A percentile compares a stretch with the other conserved stretches of the same genome.
Conservation (phyloP, 2,113 vertebrate species). For the Limanda limanda region DNA sequence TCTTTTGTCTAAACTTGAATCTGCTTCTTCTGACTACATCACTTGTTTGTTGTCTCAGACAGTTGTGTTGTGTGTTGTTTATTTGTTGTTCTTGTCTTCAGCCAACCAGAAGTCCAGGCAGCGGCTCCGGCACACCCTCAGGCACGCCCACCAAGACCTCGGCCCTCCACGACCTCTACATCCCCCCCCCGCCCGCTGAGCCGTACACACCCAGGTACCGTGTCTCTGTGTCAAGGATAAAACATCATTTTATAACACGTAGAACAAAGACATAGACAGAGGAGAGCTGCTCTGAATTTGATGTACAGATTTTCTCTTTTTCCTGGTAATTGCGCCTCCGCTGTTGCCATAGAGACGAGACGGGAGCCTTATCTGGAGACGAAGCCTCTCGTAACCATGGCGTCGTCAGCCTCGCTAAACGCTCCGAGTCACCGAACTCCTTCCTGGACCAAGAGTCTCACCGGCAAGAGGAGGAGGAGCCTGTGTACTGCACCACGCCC, state of each 20-base stretch:
- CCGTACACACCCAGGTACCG: conserved; percentile 94
- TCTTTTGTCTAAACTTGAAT: too few species aligned
- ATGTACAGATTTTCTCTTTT: conserved; percentile 1
- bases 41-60: too few species aligned
- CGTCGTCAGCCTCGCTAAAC: conserved; percentile 88
- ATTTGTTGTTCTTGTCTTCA: conserved; percentile 59
- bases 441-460: conserved; percentile 97
- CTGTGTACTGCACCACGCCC: conserved; percentile 95
- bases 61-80: neutral
- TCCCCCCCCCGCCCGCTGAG: conserved; percentile 95
- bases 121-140: conserved; percentile 93
- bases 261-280: too few species aligned
- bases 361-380: conserved; percentile 89
- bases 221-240: neutral
- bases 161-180: conserved; percentile 96
- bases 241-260: too few species aligned
- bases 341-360: conserved; percentile 88
- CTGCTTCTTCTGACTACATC: too few species aligned
- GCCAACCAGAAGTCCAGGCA: conserved; percentile 97
- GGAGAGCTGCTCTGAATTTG: conserved; percentile 11
- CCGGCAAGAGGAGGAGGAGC: conserved; percentile 94
- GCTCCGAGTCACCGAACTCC: conserved; percentile 97
- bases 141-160: conserved; percentile 96
- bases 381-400: conserved; percentile 90
- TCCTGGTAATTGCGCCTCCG: conserved; percentile 26